Evolutionary conservation across 2,797 vertebrate species (phyloP).

Genomic region (Etheostoma perlongum): DNA sequence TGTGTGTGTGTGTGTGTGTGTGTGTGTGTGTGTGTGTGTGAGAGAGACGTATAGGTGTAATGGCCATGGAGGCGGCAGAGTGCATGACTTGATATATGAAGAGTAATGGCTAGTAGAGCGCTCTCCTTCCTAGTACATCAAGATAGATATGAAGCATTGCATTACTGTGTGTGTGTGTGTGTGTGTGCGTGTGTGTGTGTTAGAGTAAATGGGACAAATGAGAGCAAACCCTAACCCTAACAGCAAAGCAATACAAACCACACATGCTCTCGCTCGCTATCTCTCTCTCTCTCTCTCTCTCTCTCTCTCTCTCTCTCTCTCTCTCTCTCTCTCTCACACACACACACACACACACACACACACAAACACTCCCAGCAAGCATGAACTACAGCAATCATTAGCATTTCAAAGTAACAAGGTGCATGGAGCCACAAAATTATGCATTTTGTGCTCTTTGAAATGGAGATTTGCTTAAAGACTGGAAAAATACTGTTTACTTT

Average conservation of each 20-base stretch:
- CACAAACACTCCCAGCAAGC: slow-evolving; percentile 23
- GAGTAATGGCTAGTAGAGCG: slow-evolving; percentile 58
- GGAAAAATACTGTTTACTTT: slow-evolving; percentile 73
- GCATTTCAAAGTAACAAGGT: slow-evolving; percentile 81
- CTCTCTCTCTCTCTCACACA: slow-evolving; percentile 1
- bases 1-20: slow-evolving; percentile 5
- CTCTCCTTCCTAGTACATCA: slow-evolving; percentile 61
- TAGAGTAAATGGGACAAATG: slow-evolving; percentile 59
- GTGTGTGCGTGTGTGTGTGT: slow-evolving; percentile 17
- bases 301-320: slow-evolving; percentile 4
- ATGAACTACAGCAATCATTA: slow-evolving; percentile 65
- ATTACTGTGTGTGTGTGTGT: slow-evolving; percentile 21
- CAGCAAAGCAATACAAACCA: slow-evolving; percentile 39
- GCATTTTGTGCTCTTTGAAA: slow-evolving; percentile 77
- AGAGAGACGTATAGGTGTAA: slow-evolving; percentile 57
- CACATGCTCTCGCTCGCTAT: slow-evolving; percentile 15
- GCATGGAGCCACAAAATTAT: slow-evolving; percentile 73
- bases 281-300: slow-evolving; percentile 2
- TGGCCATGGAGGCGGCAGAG: slow-evolving; percentile 46
- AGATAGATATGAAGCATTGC: slow-evolving; percentile 52
- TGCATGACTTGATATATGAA: slow-evolving; percentile 67
- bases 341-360: slow-evolving; percentile 27
- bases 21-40: slow-evolving; percentile 14
- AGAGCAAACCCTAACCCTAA: slow-evolving; percentile 16
- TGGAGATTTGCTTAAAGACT: slow-evolving; percentile 76